Conservation (phyloP, 37 sponge, comb jelly and placozoan species). For the Ephydatia muelleri region DNA sequence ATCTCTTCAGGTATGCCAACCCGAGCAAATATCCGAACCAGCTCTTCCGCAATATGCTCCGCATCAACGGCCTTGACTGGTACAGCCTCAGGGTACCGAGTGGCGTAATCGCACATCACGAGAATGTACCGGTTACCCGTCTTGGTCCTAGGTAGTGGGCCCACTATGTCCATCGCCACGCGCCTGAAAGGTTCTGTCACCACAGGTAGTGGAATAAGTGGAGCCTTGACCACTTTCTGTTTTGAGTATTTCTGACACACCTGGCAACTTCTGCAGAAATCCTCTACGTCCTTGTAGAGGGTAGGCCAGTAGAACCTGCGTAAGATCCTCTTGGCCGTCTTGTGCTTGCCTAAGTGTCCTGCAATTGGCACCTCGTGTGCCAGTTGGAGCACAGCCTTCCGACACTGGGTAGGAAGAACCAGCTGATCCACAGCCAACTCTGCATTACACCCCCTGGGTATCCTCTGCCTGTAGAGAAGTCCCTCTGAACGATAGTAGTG, state of each 20-base stretch:
- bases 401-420: conserved; percentile 12
- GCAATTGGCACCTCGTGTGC: conserved; percentile 5
- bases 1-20: too few species aligned
- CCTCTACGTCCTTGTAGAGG: conserved; percentile 30
- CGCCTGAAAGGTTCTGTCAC: too few species aligned
- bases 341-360: conserved; percentile 6
- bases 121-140: conserved; percentile 3
- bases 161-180: too few species aligned
- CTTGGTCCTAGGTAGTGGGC: conserved; percentile 8
- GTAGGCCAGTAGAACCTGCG: conserved; percentile 38
- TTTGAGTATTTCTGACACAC: conserved; percentile 30
- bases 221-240: conserved; percentile 15
- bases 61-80: too few species aligned
- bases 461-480: neutral
- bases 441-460: neutral
- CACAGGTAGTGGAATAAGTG: too few species aligned
- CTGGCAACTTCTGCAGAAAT: conserved; percentile 14
- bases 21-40: too few species aligned
- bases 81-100: too few species aligned
- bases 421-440: conserved; percentile 26
- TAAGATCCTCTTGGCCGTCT: conserved; percentile 6
- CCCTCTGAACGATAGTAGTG: neutral
- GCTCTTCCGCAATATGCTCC: too few species aligned
- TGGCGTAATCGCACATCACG: too few species aligned
- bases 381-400: conserved; percentile 9